A percentile compares a stretch with the other conserved stretches of the same genome.
Conservation (phyloP, 2,113 vertebrate species). For the Saguinus imperator region DNA sequence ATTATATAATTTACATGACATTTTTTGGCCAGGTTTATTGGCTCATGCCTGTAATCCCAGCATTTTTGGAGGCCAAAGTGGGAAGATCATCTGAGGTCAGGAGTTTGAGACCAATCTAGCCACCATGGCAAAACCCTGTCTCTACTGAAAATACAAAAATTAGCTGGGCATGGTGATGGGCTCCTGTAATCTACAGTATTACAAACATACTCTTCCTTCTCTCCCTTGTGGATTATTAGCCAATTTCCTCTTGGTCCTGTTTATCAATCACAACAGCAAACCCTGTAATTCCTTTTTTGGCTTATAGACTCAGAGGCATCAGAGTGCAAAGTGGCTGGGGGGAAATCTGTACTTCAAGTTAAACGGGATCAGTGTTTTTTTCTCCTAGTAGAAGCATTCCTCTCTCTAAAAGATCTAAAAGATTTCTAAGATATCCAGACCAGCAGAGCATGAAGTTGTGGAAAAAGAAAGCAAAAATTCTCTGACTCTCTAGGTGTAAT, state of each 20-base stretch:
- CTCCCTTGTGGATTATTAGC: background rate
- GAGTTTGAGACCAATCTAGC: no score
- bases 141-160: no score
- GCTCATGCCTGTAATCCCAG: no score
- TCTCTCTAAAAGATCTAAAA: background rate
- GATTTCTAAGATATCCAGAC: background rate
- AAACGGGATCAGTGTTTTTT: background rate
- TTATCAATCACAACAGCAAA: background rate
- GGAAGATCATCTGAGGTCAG: no score
- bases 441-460: background rate
- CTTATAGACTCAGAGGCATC: background rate
- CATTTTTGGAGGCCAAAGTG: no score
- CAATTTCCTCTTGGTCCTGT: background rate
- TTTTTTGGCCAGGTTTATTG: background rate
- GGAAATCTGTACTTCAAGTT: background rate
- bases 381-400: background rate
- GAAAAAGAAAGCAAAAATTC: background rate
- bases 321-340: background rate
- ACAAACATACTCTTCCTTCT: background rate
- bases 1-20: background rate
- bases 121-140: no score
- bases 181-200: background rate
- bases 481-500: background rate
- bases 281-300: background rate
- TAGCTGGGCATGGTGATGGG: no score